Evolutionary conservation across 2,113 vertebrate genomes (phyloP), one percentile per base, ranked within the genome.

Genomic region (Zapornia atra): DNA sequence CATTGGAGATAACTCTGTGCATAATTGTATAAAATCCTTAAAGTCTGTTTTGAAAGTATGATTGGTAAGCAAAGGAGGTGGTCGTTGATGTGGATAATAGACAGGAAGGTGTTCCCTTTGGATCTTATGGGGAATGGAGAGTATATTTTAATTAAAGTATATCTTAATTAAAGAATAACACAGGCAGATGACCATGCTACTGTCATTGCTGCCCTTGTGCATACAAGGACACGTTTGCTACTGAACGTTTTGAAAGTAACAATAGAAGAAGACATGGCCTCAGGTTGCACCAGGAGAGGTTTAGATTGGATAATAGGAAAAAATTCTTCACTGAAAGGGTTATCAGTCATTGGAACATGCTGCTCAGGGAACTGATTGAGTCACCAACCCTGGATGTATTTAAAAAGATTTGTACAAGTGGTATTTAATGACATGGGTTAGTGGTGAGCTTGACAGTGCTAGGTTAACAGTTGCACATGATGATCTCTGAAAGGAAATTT

Each of bases 1-100:
- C 5, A 4, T 38, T 77, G 56, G 0, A 1, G 6, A 28, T 66
- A 17, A 3, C 44, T 66, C 22, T 88, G 0, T 34, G 17, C 9
- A 2, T 51, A 42, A 14, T 8, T 40, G 11, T 46, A 24, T 57
- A 53, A 53, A 56, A 6, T 19, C 18, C 72, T 46, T 87, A 22
- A 90, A 60, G 29, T 66, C 15, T 63, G 0, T 79, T 88, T 66
- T 66, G 28, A 15, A 59, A 11, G 3, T 59, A 5, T 18, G 33
- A 20, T 24, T 65, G 33, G 12, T 69, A 69, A 33, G 15, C 11
- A 16, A 36, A 60, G 11, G 3, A 64, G 3, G 10, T 8, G 46
- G 28, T 59, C 33, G 38, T 83, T 92, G 10, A 13, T 65, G 28
- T 1, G 2, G 28, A 3, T 68, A 31, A 12, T 14, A 36, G 38